These are phyloP conservation scores for Mirounga angustirostris DNA, from an alignment of 2,113 vertebrate genomes.

Conservation along the genomic window DNA sequence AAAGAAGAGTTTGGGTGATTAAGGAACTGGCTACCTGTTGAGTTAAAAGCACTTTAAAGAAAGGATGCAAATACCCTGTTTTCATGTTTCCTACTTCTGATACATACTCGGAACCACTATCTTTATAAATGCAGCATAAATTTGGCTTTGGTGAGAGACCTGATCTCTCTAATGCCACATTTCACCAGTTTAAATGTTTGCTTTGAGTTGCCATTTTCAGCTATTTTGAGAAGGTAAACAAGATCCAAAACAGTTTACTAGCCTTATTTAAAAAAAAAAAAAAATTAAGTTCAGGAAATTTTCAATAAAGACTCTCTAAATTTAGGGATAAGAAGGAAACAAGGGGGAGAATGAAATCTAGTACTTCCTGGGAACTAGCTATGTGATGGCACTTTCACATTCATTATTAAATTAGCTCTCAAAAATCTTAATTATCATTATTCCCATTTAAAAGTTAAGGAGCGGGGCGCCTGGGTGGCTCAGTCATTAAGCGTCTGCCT, in stretches of 20 bases:
- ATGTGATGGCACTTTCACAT: neutral
- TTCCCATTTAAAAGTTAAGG: slow-evolving; percentile 39
- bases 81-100: neutral
- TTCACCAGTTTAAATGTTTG: slow-evolving; percentile 2
- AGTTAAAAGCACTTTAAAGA: neutral
- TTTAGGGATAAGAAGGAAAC: slow-evolving; percentile 40
- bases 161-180: neutral
- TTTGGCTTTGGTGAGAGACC: neutral
- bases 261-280: neutral
- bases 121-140: slow-evolving; percentile 50
- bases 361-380: neutral
- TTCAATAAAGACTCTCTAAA: slow-evolving; percentile 43
- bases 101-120: neutral
- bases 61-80: slow-evolving; percentile 22
- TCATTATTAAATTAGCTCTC: neutral
- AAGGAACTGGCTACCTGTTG: neutral
- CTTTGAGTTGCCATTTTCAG: slow-evolving; percentile 11
- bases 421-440: slow-evolving; percentile 20
- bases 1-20: neutral
- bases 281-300: neutral
- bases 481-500: too few species aligned
- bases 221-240: slow-evolving; percentile 51
- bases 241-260: slow-evolving; percentile 8
- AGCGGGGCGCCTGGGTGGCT: neutral
- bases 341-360: neutral